Conservation (phyloP, 2,888 invertebrate species). For the Acleris emargana region DNA sequence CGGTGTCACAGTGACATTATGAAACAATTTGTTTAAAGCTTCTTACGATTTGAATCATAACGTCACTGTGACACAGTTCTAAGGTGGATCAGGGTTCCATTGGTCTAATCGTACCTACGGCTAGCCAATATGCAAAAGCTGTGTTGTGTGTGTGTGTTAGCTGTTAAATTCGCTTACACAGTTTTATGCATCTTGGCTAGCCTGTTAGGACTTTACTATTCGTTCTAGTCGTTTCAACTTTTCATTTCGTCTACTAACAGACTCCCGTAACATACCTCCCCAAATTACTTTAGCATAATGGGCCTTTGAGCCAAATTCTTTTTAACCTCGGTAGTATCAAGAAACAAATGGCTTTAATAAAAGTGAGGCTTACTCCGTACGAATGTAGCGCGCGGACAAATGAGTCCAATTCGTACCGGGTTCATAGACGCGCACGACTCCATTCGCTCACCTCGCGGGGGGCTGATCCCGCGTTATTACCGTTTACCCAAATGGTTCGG, state of each 20-base stretch:
- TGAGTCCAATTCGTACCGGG: conserved; percentile 46
- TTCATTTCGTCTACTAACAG: neutral
- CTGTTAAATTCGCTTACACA: too few species aligned
- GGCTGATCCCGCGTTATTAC: conserved; percentile 13
- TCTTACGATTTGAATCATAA: too few species aligned
- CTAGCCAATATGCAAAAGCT: too few species aligned
- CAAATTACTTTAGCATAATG: conserved; percentile 21
- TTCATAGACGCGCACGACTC: conserved; percentile 42
- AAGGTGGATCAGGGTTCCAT: too few species aligned
- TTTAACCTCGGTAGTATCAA: conserved; percentile 39
- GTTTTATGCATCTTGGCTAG: too few species aligned
- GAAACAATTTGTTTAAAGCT: too few species aligned
- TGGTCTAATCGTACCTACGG: too few species aligned
- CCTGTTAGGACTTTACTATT: too few species aligned
- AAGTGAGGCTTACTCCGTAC: conserved; percentile 43
- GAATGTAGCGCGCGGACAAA: conserved; percentile 45
- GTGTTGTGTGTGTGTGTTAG: too few species aligned
- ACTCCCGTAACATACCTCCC: conserved; percentile 6
- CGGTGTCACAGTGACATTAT: too few species aligned
- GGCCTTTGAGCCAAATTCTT: conserved; percentile 20
- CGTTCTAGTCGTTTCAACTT: neutral
- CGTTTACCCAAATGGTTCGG: conserved; percentile 1
- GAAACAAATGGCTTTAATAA: conserved; percentile 50
- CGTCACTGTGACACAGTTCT: too few species aligned
- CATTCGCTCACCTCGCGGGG: conserved; percentile 26